phyloP scores from a whole-genome alignment of 2,797 vertebrate species.

The Urophycis tenuis region DNA sequence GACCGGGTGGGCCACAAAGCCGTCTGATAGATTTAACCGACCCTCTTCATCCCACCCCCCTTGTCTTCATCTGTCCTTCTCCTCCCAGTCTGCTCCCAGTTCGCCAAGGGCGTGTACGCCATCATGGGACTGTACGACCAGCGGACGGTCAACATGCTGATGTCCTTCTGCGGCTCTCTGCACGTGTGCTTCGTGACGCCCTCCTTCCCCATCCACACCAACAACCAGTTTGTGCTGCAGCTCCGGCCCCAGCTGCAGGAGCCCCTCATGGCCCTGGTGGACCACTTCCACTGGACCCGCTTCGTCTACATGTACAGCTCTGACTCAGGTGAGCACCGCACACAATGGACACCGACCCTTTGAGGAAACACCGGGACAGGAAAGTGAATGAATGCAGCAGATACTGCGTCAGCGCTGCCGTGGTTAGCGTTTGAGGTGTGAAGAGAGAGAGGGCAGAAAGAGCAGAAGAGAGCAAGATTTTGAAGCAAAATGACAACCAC shows the following conservation, averaged over 20 bases:
- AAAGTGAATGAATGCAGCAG: too few species aligned
- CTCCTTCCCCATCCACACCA: constrained; percentile 88
- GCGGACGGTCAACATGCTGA: constrained; percentile 94
- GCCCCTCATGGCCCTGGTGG: constrained; percentile 86
- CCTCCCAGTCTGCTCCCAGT: constrained; percentile 90
- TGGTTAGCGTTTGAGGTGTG: too few species aligned
- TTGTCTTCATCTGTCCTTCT: neutral
- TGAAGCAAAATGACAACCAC: too few species aligned
- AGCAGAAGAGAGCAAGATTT: too few species aligned
- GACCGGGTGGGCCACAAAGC: too few species aligned
- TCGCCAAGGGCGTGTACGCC: constrained; percentile 95
- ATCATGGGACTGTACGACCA: constrained; percentile 96
- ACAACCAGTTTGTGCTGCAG: constrained; percentile 97
- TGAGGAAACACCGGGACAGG: too few species aligned
- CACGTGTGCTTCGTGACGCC: constrained; percentile 96
- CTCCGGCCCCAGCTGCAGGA: constrained; percentile 90
- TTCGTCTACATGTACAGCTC: constrained; percentile 97
- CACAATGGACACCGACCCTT: neutral
- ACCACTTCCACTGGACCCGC: constrained; percentile 86
- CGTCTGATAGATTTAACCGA: neutral
- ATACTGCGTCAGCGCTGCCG: too few species aligned
- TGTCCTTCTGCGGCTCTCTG: constrained; percentile 93
- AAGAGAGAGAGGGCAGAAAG: too few species aligned
- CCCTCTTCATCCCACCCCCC: neutral
- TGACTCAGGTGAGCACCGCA: constrained; percentile 77